Base-by-base conservation (phyloP, 2,888 invertebrate genomes). In the Pseudococcus viburni region DNA sequence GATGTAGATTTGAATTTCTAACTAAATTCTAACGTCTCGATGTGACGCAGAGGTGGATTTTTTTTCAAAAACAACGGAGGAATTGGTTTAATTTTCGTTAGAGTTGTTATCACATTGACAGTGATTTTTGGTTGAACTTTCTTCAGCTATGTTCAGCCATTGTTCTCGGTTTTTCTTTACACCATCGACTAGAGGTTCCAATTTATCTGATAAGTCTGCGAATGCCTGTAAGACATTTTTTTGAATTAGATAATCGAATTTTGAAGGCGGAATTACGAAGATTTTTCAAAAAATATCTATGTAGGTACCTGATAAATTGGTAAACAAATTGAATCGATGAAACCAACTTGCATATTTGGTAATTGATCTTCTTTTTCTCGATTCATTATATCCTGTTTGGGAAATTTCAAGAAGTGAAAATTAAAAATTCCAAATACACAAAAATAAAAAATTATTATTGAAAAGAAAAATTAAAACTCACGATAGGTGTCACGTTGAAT, bases 301-400 rank as follows among this genome's bases (percentile, higher is more conserved):
- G 1, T 33, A 33, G 3, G 3, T 42, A 98, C 97, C 94, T 97
- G 96, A 92, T 98, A 98, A 91, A 98, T 96, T 89, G 98, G 98
- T 91, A 97, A 92, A 92, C 98, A 98, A 91, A 98, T 97, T 59
- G 97, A 96, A 92, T 98, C 98, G 90, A 98, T 98, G 92, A 98
- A 98, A 90, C 96, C 96, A 89, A 98, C 97, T 94, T 98, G 98
- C 98, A 98, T 98, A 91, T 96, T 94, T 59, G 98, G 98, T 90
- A 98, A 93, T 92, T 98, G 96, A 91, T 97, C 97, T 92, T 97
- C 96, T 92, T 98, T 98, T 91, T 97, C 97, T 91, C 98, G 93
- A 92, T 98, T 97, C 98, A 98, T 98, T 92, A 98, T 95, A 91
- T 97, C 97, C 97, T 97, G 92, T 92, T 51, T 51, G 48, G 3